A percentile compares a stretch with the other conserved stretches of the same genome.
phyloP scores from a whole-genome alignment of 2,888 invertebrate genomes.

The Parascotia fuliginaria region DNA sequence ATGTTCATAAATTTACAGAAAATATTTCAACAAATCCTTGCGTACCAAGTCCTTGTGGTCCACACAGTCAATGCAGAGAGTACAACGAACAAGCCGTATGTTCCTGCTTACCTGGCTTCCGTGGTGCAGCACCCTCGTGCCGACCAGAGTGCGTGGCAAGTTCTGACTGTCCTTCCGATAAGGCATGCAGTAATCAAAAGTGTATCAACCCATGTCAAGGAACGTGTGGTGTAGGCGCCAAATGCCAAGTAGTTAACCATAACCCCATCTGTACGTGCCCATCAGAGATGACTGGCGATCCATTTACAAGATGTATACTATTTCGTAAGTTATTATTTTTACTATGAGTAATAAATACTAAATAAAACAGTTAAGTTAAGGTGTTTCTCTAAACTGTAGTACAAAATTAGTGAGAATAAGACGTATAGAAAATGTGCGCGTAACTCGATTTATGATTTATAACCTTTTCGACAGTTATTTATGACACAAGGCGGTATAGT shows the following conservation, averaged over 20 bases:
- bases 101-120: constrained; percentile 87
- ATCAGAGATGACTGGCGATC: constrained; percentile 88
- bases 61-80: constrained; percentile 87
- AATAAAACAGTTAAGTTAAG: too few relatives aligned
- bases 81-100: constrained; percentile 88
- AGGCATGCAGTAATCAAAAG: constrained; percentile 90
- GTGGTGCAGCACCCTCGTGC: constrained; percentile 89
- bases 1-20: constrained; percentile 51
- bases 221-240: constrained; percentile 91
- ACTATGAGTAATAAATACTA: neutral
- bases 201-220: constrained; percentile 91
- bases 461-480: too few relatives aligned
- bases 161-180: constrained; percentile 89
- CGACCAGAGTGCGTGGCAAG: constrained; percentile 90
- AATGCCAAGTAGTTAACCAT: constrained; percentile 91
- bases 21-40: constrained; percentile 83
- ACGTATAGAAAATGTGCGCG: too few relatives aligned
- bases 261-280: constrained; percentile 90
- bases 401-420: too few relatives aligned
- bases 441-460: too few relatives aligned
- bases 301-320: constrained; percentile 86
- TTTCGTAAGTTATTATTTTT: constrained; percentile 72
- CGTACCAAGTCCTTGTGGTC: constrained; percentile 87
- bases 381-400: too few relatives aligned
- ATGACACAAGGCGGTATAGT: too few relatives aligned